Conservation (phyloP, 2,113 vertebrate genomes). For the Callorhinus ursinus region DNA sequence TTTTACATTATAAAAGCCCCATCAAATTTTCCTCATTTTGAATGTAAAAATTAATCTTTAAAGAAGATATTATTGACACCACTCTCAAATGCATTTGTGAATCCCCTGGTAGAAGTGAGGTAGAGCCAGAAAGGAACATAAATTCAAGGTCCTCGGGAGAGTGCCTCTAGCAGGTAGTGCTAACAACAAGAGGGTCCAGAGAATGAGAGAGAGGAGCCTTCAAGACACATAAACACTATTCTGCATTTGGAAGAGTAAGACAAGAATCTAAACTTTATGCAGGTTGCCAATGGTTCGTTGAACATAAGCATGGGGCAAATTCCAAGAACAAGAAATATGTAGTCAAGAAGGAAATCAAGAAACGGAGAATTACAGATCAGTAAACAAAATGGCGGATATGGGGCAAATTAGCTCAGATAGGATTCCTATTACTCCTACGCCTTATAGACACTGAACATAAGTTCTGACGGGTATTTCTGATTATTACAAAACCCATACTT, state of each 20-base stretch:
- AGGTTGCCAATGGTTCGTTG: not conserved
- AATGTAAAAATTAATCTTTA: not conserved
- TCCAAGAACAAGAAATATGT: not conserved
- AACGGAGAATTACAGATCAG: not conserved
- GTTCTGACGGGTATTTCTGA: not conserved
- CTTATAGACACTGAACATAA: not conserved
- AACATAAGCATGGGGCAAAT: not conserved
- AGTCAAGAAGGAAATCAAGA: not conserved
- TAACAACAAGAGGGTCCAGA: fast-evolving
- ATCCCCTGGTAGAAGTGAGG: not conserved
- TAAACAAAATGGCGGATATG: not conserved
- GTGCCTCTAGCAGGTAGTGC: not conserved
- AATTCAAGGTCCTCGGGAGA: not conserved
- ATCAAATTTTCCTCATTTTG: not conserved
- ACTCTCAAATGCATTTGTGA: not conserved
- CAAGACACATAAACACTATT: not conserved
- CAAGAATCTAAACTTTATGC: not conserved
- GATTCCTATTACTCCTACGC: not conserved
- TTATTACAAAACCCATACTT: not conserved
- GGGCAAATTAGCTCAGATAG: not conserved
- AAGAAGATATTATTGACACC: not conserved
- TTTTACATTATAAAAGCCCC: not conserved
- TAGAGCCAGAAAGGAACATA: not conserved
- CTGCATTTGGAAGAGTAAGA: not conserved
- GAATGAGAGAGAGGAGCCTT: not conserved